These are phyloP conservation scores for Nemopilema nomurai DNA, from an alignment of 30 jellyfish, hydroid and myxozoan species.

Conservation along the genomic window DNA sequence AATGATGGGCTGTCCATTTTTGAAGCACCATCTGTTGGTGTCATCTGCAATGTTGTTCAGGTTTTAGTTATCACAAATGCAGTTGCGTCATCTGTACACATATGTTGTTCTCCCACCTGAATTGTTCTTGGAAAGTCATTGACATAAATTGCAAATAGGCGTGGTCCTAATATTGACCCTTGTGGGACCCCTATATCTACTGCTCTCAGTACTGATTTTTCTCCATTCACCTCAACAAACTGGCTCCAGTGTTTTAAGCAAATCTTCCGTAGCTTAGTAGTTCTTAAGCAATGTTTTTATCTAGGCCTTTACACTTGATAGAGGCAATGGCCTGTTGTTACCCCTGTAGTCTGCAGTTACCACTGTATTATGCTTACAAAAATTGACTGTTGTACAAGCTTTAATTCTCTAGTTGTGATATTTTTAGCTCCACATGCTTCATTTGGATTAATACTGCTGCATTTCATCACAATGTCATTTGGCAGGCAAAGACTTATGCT, in stretches of 20 bases:
- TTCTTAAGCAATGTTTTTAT: background rate
- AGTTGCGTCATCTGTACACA: constrained; percentile 9
- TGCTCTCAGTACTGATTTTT: constrained; percentile 14
- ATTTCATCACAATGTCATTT: constrained; percentile 12
- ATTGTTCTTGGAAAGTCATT: constrained; percentile 20
- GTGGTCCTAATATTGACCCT: constrained; percentile 66
- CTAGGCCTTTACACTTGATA: background rate
- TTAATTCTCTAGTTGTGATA: constrained; percentile 6
- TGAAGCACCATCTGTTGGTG: constrained; percentile 11
- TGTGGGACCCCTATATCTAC: constrained; percentile 61
- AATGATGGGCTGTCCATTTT: constrained; percentile 34
- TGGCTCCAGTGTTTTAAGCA: constrained; percentile 40
- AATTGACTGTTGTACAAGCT: background rate
- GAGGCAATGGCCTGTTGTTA: background rate
- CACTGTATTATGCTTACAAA: background rate
- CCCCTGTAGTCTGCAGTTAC: background rate
- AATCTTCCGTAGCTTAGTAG: background rate
- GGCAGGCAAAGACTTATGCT: constrained; percentile 14
- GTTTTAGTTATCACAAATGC: constrained; percentile 26
- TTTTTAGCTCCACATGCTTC: constrained; percentile 9
- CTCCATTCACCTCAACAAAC: constrained; percentile 41
- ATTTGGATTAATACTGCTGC: background rate
- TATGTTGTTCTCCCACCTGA: constrained; percentile 3
- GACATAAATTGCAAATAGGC: background rate
- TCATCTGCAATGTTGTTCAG: constrained; percentile 17